These are phyloP conservation scores for Noturus placidus DNA, from an alignment of 2,113 vertebrate genomes.

Conservation along the genomic window DNA sequence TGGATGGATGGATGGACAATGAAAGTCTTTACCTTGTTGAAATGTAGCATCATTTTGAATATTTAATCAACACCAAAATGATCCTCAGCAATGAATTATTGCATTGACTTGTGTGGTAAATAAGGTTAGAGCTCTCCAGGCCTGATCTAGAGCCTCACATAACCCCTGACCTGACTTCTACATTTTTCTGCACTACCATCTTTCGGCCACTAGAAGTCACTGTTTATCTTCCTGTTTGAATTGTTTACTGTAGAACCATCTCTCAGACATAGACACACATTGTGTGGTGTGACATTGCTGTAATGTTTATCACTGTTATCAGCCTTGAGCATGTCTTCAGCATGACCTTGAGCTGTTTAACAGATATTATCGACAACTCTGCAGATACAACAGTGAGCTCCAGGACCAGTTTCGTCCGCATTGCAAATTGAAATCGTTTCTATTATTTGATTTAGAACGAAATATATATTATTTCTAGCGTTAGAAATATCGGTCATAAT, in stretches of 20 bases:
- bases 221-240: slow-evolving; percentile 39
- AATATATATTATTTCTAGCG: neutral
- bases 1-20: too few species aligned
- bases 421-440: neutral
- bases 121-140: neutral
- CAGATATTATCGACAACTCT: neutral
- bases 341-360: slow-evolving; percentile 19
- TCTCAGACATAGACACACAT: neutral
- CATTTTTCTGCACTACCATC: neutral
- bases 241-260: slow-evolving; percentile 5
- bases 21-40: neutral
- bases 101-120: neutral
- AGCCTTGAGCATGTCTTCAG: slow-evolving; percentile 14
- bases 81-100: neutral
- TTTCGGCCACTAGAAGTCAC: slow-evolving; percentile 51
- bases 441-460: neutral
- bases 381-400: neutral
- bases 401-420: neutral
- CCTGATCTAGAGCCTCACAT: neutral
- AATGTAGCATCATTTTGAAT: neutral
- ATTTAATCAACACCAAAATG: too few species aligned
- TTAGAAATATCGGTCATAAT: too few species aligned
- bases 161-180: neutral
- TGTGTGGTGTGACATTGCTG: neutral
- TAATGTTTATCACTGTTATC: slow-evolving; percentile 24